These are phyloP conservation scores for Limnephilus rhombicus DNA, from an alignment of 2,888 invertebrate species.

Conservation along the genomic window DNA sequence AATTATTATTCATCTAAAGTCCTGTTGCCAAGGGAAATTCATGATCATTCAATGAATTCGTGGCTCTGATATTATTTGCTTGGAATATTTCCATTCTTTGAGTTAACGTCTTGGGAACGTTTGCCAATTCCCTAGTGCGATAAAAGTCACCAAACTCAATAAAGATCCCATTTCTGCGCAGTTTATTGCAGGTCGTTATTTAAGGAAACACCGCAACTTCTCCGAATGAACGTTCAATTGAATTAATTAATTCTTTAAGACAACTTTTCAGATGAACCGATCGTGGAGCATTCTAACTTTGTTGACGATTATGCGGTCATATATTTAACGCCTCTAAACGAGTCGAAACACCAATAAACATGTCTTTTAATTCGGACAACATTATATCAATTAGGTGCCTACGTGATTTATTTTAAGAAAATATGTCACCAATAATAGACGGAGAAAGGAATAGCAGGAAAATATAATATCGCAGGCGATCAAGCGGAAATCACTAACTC, in stretches of 20 bases:
- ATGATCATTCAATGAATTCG: background rate
- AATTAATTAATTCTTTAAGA: background rate
- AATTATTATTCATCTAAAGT: background rate
- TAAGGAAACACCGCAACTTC: background rate
- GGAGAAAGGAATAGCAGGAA: too few relatives aligned
- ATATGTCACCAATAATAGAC: background rate
- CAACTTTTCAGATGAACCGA: background rate
- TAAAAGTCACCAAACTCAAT: slow-evolving; percentile 7
- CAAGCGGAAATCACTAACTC: too few relatives aligned
- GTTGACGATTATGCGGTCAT: background rate
- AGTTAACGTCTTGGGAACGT: background rate
- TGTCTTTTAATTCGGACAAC: background rate
- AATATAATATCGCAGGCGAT: too few relatives aligned
- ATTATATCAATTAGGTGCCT: background rate
- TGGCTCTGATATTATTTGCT: background rate
- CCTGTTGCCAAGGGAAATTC: slow-evolving; percentile 6
- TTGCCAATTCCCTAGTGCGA: background rate
- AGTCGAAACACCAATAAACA: background rate
- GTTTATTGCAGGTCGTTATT: slow-evolving; percentile 29
- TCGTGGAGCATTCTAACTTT: background rate
- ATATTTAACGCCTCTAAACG: background rate
- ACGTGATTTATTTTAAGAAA: background rate
- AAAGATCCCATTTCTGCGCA: background rate
- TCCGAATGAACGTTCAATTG: background rate
- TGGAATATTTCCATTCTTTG: background rate